A percentile compares a stretch with the other conserved stretches of the same genome.
Conservation (phyloP, 2,113 vertebrate species). For the Donacobius atricapilla region DNA sequence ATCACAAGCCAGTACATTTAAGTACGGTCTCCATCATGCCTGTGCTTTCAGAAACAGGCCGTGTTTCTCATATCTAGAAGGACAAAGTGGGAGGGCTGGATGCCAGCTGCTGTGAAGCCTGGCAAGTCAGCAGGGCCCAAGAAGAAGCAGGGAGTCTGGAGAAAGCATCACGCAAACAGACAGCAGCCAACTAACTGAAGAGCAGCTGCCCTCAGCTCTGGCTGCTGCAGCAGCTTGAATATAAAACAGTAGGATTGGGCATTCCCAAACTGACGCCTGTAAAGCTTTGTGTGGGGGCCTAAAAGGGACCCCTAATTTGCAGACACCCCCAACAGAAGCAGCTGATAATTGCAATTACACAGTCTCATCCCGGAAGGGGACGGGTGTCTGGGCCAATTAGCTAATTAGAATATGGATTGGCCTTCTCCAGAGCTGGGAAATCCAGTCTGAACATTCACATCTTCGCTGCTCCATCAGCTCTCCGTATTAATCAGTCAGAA, state of each 20-base stretch:
- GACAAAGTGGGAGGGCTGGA: not conserved
- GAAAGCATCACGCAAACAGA: not conserved
- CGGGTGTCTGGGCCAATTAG: not conserved
- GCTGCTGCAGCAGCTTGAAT: not conserved
- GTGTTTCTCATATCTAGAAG: not conserved
- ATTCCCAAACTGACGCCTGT: not conserved
- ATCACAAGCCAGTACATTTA: not conserved
- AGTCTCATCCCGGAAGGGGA: not conserved
- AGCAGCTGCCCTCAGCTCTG: not conserved
- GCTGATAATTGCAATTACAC: not conserved
- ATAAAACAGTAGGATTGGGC: not conserved
- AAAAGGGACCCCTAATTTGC: not conserved
- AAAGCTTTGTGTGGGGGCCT: not conserved
- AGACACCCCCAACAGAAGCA: not conserved
- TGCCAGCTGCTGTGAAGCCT: not conserved
- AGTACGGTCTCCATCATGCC: not conserved
- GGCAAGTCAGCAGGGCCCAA: not conserved
- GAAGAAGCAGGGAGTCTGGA: not conserved
- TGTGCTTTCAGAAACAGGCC: not conserved
- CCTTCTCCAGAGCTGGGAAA: not conserved
- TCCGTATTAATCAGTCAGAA: not conserved
- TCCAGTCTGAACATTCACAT: not conserved
- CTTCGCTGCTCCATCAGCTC: not conserved
- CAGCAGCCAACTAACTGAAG: not conserved
- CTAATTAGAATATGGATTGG: not conserved